A percentile compares a stretch with the other conserved stretches of the same genome.
Conservation (phyloP, 2,888 invertebrate genomes). For the Coelogynopora nodosa region DNA sequence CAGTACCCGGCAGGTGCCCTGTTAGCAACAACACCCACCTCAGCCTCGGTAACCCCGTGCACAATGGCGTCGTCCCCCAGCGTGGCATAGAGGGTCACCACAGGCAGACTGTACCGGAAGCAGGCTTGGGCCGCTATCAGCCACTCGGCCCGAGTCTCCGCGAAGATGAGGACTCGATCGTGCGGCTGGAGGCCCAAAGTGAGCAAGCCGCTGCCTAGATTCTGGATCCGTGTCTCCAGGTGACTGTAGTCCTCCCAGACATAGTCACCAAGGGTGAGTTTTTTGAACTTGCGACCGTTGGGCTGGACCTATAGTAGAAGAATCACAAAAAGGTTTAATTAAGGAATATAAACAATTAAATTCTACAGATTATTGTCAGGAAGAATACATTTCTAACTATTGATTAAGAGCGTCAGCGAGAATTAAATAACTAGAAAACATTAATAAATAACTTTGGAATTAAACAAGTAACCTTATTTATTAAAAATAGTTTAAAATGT, state of each 20-base stretch:
- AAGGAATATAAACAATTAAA: too few relatives aligned
- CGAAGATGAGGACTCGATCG: constrained; percentile 82
- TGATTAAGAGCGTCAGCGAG: too few relatives aligned
- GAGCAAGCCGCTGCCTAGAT: constrained; percentile 79
- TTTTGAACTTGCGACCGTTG: constrained; percentile 42
- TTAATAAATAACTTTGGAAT: too few relatives aligned
- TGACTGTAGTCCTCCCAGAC: constrained; percentile 80
- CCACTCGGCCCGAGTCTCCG: constrained; percentile 97
- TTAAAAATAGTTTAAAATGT: too few relatives aligned
- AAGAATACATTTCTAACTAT: too few relatives aligned
- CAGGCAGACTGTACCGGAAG: constrained; percentile 87
- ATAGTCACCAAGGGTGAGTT: constrained; percentile 81
- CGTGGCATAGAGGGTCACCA: constrained; percentile 94
- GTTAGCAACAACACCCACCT: constrained; percentile 68
- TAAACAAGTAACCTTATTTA: too few relatives aligned
- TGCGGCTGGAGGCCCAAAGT: constrained; percentile 73
- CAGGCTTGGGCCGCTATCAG: constrained; percentile 91
- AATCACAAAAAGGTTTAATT: not conserved
- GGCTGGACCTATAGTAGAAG: not conserved
- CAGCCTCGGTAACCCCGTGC: constrained; percentile 93
- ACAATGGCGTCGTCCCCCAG: constrained; percentile 91
- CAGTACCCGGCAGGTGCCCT: too few relatives aligned
- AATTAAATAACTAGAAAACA: too few relatives aligned
- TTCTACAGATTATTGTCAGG: too few relatives aligned
- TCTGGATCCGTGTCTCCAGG: constrained; percentile 71